These are phyloP conservation scores for Ophraella communa DNA, from an alignment of 2,888 invertebrate genomes.

Conservation along the genomic window DNA sequence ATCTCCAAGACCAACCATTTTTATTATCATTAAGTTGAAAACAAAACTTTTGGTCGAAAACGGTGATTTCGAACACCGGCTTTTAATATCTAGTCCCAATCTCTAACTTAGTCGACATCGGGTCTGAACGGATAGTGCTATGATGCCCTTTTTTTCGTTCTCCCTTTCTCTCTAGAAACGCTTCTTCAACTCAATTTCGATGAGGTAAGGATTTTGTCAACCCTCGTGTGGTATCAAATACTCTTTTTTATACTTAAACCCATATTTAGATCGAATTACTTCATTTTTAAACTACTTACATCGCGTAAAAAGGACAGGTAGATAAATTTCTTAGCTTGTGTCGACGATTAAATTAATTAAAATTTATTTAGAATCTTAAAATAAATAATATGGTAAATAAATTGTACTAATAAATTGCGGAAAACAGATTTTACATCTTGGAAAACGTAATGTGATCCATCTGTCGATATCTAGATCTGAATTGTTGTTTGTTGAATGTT, in stretches of 20 bases:
- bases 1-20: no score
- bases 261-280: not conserved
- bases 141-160: conserved; percentile 14
- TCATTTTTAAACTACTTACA: not conserved
- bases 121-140: conserved; percentile 15
- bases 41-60: not conserved
- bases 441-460: no score
- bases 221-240: conserved; percentile 10
- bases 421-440: no score
- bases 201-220: conserved; percentile 24
- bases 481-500: no score
- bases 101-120: conserved; percentile 1
- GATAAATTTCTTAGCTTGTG: no score
- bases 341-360: no score
- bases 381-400: no score
- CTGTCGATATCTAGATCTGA: no score
- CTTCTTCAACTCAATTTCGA: conserved; percentile 20
- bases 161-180: not conserved
- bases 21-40: not conserved
- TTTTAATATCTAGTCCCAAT: not conserved
- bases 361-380: no score
- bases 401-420: no score
- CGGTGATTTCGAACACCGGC: not conserved
- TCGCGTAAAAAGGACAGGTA: no score
- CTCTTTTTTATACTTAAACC: conserved; percentile 12